Percentiles rank a stretch among this genome's conserved stretches.
Evolutionary conservation across 2,797 vertebrate species (phyloP).

Genomic region (Bradypus variegatus): DNA sequence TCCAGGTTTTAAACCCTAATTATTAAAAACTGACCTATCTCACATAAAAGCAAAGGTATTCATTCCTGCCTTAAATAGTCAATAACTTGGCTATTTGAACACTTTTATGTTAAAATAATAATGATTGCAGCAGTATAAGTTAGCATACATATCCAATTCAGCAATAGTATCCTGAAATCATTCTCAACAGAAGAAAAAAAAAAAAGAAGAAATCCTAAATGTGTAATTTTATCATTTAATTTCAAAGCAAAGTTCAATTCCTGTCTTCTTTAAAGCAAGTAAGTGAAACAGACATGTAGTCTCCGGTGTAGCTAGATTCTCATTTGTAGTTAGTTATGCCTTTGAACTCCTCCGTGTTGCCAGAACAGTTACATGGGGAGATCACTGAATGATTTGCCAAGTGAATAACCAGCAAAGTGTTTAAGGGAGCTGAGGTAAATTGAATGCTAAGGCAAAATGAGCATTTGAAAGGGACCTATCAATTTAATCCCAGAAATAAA

Average conservation of each 20-base stretch:
- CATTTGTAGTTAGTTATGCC: conserved; percentile 54
- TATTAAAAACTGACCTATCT: neutral
- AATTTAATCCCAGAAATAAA: conserved; percentile 29
- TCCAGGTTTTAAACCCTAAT: conserved; percentile 38
- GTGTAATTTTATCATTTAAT: conserved; percentile 3
- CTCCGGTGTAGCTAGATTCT: conserved; percentile 40
- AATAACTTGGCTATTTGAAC: conserved; percentile 26
- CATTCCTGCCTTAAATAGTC: conserved; percentile 1
- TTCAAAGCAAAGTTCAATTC: conserved; percentile 56
- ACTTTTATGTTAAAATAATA: conserved; percentile 24
- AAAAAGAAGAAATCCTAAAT: neutral
- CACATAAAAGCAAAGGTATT: neutral
- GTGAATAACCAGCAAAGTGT: conserved; percentile 45
- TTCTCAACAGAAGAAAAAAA: neutral
- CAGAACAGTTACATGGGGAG: conserved; percentile 44
- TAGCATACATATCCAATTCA: conserved; percentile 12
- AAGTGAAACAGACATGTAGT: conserved; percentile 39
- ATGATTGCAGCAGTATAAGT: conserved; percentile 22
- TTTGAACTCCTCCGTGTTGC: conserved; percentile 57
- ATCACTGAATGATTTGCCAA: conserved; percentile 40
- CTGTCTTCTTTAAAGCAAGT: conserved; percentile 41
- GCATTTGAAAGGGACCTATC: conserved; percentile 33
- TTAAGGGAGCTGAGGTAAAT: conserved; percentile 34
- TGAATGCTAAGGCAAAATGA: conserved; percentile 44
- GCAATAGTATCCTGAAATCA: conserved; percentile 7